Base-by-base conservation (phyloP, 2,888 invertebrate species). In the Macropis europaea region DNA sequence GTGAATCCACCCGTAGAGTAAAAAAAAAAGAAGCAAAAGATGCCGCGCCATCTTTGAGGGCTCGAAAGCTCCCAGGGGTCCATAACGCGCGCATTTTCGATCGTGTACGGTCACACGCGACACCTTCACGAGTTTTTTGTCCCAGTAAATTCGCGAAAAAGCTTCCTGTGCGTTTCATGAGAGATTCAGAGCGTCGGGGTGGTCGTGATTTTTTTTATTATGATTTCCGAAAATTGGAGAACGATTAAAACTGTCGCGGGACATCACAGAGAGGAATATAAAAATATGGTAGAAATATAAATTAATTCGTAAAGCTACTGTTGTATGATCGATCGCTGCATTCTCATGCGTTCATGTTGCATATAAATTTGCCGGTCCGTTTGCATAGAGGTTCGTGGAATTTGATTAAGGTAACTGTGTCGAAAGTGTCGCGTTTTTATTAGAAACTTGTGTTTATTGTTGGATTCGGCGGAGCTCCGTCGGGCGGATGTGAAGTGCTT, bases 21-120 rank as follows among this genome's bases (percentile, higher is more conserved):
- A 71, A 56, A 60, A n/a, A n/a, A n/a, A n/a, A n/a, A n/a, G n/a
- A n/a, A n/a, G n/a, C n/a, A n/a, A n/a, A 57, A 70, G 53, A 70
- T 59, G 70, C 56, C 73, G 66, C 67, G 72, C 73, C 71, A 72
- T 72, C 73, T 73, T 73, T 73, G 74, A 73, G 57, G 57, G 62
- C 53, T 48, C 50, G 15, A 50, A 45, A 45, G 70, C 26, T 52
- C 45, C 11, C 6, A n/a, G 34, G 28, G 54, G 54, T 42, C 28
- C 7, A n/a, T n/a, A 45, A 17, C 70, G 59, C 61, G 64, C 67
- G 67, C 54, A 56, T 61, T 73, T 67, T 52, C 73, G 57, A 54
- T 45, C 56, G 67, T 13, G 45, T 7, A 52, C 30, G 42, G 30
- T 22, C 50, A 22, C 7, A 30, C 53, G 45, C 6, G 40, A 48